A percentile compares a stretch with the other conserved stretches of the same genome.
These are phyloP conservation scores for Temnopleurus reevesii DNA, from an alignment of 53 echinoderm and acorn worm genomes.

Conservation along the genomic window DNA sequence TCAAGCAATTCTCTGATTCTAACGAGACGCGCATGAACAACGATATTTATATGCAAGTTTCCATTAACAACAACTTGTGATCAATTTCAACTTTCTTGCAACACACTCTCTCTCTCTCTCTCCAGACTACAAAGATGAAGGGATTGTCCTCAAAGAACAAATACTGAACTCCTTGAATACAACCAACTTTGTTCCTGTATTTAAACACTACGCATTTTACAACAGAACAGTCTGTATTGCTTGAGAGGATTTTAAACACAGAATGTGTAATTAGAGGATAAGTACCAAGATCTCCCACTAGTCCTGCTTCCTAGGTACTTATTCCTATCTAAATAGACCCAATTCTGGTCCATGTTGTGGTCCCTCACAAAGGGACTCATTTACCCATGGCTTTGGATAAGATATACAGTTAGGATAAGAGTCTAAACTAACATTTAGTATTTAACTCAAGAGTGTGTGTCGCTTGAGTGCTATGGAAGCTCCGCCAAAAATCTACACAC, in stretches of 20 bases:
- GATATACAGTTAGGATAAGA: no score
- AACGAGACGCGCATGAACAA: no score
- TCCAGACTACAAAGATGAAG: neutral
- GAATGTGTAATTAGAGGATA: neutral
- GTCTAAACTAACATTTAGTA: neutral
- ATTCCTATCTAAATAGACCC: neutral
- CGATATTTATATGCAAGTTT: no score
- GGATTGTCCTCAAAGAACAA: neutral
- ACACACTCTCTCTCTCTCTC: no score
- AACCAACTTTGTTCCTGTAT: neutral
- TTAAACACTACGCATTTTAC: neutral
- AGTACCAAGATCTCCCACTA: neutral
- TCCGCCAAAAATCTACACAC: no score
- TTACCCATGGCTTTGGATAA: neutral
- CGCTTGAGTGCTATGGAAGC: no score
- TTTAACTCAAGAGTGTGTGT: neutral
- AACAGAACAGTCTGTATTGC: neutral
- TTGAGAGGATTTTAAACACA: neutral
- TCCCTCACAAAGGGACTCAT: neutral
- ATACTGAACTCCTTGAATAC: neutral
- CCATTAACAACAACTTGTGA: no score
- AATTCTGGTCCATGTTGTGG: constrained; percentile 14
- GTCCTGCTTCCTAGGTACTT: neutral
- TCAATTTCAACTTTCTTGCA: no score
- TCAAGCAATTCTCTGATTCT: no score